Evolutionary conservation across 1,140 invertebrate species (phyloP).

Genomic region (Brachystomella parvula): DNA sequence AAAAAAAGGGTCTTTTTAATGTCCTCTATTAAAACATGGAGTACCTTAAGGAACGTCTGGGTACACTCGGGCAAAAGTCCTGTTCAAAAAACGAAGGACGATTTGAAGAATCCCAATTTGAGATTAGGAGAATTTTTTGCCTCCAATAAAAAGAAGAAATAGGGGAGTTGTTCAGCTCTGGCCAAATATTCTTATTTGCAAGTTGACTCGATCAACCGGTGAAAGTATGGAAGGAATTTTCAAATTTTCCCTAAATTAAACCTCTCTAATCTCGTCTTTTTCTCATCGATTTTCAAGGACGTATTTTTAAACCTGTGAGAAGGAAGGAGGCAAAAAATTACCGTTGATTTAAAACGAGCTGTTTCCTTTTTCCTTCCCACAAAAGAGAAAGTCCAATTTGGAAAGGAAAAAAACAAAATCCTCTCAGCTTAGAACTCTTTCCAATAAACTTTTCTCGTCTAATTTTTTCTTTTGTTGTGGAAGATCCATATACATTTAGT

Average conservation of each 20-base stretch:
- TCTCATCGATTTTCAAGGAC: neutral
- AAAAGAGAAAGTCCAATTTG: neutral
- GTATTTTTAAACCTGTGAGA: neutral
- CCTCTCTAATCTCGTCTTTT: neutral
- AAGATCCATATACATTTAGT: too few species aligned
- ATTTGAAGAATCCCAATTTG: too few species aligned
- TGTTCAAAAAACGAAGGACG: neutral
- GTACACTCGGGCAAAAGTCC: neutral
- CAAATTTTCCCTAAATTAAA: neutral
- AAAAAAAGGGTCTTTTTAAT: too few species aligned
- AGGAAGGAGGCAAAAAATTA: too few species aligned
- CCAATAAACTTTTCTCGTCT: too few species aligned
- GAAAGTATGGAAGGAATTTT: neutral
- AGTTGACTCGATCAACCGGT: neutral
- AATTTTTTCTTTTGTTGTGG: too few species aligned
- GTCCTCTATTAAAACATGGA: neutral
- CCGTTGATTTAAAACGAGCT: too few species aligned
- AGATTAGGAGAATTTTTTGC: too few species aligned
- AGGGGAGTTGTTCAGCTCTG: too few species aligned
- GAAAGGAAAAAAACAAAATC: neutral
- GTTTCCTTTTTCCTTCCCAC: neutral
- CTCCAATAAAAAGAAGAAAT: too few species aligned
- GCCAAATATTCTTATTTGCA: too few species aligned
- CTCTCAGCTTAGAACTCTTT: too few species aligned
- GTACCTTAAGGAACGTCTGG: neutral